Evolutionary conservation across 1,140 invertebrate genomes (phyloP).

Genomic region (Mactra quadrangularis): DNA sequence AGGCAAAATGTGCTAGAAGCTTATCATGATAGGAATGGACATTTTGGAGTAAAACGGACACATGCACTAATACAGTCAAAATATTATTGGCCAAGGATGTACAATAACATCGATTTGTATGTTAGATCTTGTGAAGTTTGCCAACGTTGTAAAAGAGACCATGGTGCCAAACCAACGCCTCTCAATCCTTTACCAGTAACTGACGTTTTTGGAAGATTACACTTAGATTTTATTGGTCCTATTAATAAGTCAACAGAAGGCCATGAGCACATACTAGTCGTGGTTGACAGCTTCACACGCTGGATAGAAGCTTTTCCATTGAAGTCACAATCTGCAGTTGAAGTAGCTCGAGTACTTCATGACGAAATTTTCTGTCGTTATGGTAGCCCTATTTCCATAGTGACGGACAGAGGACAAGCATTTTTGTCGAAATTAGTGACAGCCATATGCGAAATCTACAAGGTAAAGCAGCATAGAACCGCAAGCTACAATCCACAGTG

Average conservation of each 20-base stretch:
- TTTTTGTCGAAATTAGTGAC: conserved; percentile 63
- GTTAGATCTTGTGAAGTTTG: conserved; percentile 52
- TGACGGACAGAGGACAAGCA: conserved; percentile 62
- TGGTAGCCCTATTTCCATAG: conserved; percentile 55
- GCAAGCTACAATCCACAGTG: conserved; percentile 64
- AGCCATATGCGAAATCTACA: conserved; percentile 64
- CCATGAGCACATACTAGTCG: conserved; percentile 63
- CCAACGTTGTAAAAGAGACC: conserved; percentile 39
- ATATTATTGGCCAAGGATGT: conserved; percentile 66
- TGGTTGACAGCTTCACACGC: conserved; percentile 61
- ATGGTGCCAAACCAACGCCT: conserved; percentile 28
- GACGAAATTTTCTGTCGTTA: conserved; percentile 62
- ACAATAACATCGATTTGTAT: conserved; percentile 49
- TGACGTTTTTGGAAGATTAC: conserved; percentile 54
- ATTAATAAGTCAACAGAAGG: conserved; percentile 39
- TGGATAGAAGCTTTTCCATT: conserved; percentile 65
- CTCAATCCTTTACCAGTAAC: conserved; percentile 44
- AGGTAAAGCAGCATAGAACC: conserved; percentile 59
- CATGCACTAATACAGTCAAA: conserved; percentile 26
- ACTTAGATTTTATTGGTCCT: conserved; percentile 69
- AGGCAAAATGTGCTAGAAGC: conserved; percentile 45
- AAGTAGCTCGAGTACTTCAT: conserved; percentile 59
- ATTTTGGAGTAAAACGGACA: conserved; percentile 44
- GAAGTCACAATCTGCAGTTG: conserved; percentile 43
- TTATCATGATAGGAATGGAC: conserved; percentile 50